Percentiles rank a stretch among this genome's conserved stretches.
These are phyloP conservation scores for Andrena fulva DNA, from an alignment of 2,888 invertebrate genomes.

Conservation along the genomic window DNA sequence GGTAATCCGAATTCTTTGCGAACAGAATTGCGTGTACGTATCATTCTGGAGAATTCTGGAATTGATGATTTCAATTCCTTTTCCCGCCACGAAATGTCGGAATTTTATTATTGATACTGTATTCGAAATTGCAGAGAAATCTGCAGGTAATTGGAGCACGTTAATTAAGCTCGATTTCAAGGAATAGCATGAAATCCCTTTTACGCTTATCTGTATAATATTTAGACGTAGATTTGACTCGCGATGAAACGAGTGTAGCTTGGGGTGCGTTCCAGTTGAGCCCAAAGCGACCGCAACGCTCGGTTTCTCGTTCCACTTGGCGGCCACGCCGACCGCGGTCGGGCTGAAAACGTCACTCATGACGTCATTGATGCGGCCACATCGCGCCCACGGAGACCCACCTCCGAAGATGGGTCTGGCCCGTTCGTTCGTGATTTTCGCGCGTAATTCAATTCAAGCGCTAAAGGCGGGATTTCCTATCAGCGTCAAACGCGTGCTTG, in stretches of 20 bases:
- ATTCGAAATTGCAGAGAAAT: background rate
- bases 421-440: no score
- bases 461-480: no score
- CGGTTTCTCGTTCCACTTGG: no score
- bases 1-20: background rate
- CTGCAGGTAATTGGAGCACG: background rate
- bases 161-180: background rate
- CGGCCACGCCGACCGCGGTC: no score
- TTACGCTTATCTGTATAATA: background rate
- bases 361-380: no score
- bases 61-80: conserved; percentile 3
- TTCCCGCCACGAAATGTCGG: conserved; percentile 30
- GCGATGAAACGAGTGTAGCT: background rate
- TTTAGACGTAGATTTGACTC: conserved; percentile 45
- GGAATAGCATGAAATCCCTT: background rate
- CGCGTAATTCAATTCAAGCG: no score
- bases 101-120: background rate
- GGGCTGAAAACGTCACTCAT: no score
- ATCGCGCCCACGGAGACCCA: no score
- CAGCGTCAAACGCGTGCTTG: no score
- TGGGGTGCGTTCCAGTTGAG: no score
- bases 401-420: no score
- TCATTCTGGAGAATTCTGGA: conserved; percentile 1
- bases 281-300: no score
- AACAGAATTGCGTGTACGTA: background rate